Conservation (phyloP, 2,797 vertebrate species). For the Nyctalus aviator region DNA sequence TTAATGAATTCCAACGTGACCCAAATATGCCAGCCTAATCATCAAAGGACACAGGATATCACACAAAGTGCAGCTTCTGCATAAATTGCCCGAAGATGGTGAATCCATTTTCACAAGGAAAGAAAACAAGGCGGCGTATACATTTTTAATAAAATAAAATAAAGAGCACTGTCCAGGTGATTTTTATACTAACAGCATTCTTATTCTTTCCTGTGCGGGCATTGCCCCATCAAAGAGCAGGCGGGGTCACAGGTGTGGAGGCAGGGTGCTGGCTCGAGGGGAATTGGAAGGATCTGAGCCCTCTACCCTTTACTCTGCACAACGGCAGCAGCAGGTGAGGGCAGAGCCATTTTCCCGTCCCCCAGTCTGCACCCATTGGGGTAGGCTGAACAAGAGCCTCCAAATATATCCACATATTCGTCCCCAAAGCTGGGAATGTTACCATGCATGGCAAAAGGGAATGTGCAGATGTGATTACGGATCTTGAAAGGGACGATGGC, state of each 20-base stretch:
- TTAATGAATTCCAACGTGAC: slow-evolving; percentile 78
- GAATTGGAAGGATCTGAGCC: neutral
- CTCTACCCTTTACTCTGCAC: neutral
- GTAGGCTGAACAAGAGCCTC: neutral
- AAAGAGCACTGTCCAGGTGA: neutral
- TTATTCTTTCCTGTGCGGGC: neutral
- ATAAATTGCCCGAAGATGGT: slow-evolving; percentile 53
- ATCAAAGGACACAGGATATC: slow-evolving; percentile 71
- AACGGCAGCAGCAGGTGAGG: neutral
- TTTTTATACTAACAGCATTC: neutral
- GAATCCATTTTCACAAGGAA: slow-evolving; percentile 53
- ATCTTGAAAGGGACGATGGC: neutral
- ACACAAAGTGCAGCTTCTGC: slow-evolving; percentile 51
- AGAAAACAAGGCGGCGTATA: slow-evolving; percentile 15
- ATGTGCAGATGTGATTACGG: neutral
- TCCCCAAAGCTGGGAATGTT: neutral
- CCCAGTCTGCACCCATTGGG: neutral
- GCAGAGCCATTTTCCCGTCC: neutral
- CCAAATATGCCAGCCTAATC: slow-evolving; percentile 70
- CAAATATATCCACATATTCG: neutral
- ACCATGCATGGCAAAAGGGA: neutral
- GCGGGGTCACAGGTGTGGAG: neutral
- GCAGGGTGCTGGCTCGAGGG: neutral
- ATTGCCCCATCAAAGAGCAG: slow-evolving; percentile 12
- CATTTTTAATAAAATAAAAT: slow-evolving; percentile 32